A percentile compares a stretch with the other conserved stretches of the same genome.
These are phyloP conservation scores for Loripinus fragilis DNA, from an alignment of 2,888 invertebrate species.

Conservation along the genomic window DNA sequence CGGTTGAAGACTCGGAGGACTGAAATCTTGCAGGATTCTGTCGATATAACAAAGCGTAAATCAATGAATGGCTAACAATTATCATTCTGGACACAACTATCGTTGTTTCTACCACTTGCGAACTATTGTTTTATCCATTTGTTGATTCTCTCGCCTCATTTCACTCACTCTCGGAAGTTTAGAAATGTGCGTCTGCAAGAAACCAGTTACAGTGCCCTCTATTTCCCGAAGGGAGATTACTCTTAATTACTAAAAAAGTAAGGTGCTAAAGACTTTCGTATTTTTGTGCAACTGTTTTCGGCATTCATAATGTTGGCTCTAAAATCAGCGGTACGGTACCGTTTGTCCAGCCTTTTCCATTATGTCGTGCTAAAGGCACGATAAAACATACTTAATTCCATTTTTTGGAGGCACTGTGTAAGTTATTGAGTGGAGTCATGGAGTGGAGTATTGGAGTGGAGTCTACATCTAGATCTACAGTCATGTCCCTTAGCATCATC, in stretches of 20 bases:
- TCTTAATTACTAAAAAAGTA: background rate
- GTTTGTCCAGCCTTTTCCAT: too few relatives aligned
- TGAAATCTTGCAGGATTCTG: conserved; percentile 8
- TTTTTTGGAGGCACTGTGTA: too few relatives aligned
- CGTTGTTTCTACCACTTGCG: background rate
- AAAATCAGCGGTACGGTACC: too few relatives aligned
- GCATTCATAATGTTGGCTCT: too few relatives aligned
- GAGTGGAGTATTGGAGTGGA: too few relatives aligned
- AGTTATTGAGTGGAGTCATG: too few relatives aligned
- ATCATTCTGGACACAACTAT: background rate
- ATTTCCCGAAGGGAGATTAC: background rate
- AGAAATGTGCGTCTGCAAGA: conserved; percentile 21
- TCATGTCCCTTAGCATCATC: too few relatives aligned
- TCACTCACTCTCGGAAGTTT: background rate
- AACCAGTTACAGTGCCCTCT: background rate
- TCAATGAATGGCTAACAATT: background rate
- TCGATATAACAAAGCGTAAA: background rate
- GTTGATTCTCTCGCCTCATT: background rate
- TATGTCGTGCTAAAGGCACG: too few relatives aligned
- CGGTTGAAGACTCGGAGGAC: background rate
- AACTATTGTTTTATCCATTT: background rate
- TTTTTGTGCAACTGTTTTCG: background rate
- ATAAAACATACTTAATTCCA: too few relatives aligned
- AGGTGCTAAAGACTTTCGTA: background rate
- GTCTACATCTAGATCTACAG: too few relatives aligned